phyloP scores from a whole-genome alignment of 2,113 vertebrate species.

The Ptilorrhoa leucosticta region DNA sequence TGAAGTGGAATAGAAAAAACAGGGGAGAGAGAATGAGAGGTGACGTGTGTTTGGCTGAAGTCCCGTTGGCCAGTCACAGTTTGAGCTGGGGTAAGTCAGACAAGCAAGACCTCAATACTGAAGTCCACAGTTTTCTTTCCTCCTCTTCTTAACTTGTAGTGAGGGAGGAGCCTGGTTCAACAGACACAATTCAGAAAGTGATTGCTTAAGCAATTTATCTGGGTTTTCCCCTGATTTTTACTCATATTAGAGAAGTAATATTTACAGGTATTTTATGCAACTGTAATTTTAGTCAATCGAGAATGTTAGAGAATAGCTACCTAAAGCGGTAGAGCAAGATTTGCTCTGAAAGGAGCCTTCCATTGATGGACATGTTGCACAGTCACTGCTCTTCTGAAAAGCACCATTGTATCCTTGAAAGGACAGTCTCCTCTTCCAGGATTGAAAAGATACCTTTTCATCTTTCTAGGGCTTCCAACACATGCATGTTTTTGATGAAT shows the following conservation, averaged over 20 bases:
- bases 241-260: not conserved
- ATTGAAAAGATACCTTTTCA: not conserved
- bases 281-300: not conserved
- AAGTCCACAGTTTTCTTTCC: not conserved
- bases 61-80: not conserved
- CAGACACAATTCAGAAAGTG: not conserved
- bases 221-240: not conserved
- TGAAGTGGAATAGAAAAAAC: not conserved
- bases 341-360: not conserved
- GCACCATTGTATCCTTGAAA: not conserved
- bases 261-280: not conserved
- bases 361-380: not conserved
- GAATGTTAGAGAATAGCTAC: not conserved
- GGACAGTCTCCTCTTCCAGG: not conserved
- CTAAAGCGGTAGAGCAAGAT: not conserved
- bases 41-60: conserved; percentile 1
- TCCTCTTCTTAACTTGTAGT: not conserved
- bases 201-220: not conserved
- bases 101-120: not conserved
- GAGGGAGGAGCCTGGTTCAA: not conserved
- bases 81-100: not conserved
- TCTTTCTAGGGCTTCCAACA: not conserved
- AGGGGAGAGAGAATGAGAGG: not conserved
- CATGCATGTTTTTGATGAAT: not conserved
- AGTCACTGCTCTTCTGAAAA: not conserved